phyloP scores from a whole-genome alignment of 2,797 vertebrate species.

The Phaenicophaeus curvirostris region DNA sequence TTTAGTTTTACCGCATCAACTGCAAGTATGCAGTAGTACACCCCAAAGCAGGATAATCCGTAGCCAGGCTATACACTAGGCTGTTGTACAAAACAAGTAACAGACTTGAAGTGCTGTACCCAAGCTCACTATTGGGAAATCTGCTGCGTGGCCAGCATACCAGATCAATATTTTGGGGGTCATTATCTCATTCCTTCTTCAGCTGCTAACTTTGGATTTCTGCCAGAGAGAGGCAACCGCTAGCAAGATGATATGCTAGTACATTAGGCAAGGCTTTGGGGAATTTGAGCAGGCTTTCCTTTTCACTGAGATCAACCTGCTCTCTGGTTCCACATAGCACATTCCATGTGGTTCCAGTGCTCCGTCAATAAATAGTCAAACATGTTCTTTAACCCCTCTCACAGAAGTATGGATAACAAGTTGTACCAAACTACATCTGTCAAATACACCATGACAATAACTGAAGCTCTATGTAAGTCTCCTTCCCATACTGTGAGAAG shows the following conservation, averaged over 20 bases:
- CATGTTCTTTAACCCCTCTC: not conserved
- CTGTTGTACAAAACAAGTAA: not conserved
- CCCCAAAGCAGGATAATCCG: not conserved
- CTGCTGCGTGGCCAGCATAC: slow-evolving; percentile 52
- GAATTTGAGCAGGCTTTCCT: slow-evolving; percentile 54
- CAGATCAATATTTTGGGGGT: slow-evolving; percentile 71
- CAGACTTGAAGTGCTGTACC: not conserved
- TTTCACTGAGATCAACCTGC: slow-evolving; percentile 7
- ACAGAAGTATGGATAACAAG: not conserved
- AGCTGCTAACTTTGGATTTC: slow-evolving; percentile 63
- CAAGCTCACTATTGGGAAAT: slow-evolving; percentile 40
- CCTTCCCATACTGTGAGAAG: not conserved
- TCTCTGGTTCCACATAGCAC: not conserved
- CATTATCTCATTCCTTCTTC: slow-evolving; percentile 73
- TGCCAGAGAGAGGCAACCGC: slow-evolving; percentile 55
- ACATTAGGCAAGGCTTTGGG: slow-evolving; percentile 19
- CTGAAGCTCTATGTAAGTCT: not conserved
- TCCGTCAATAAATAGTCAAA: not conserved
- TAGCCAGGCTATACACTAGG: not conserved
- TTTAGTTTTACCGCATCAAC: not conserved
- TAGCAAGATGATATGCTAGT: slow-evolving; percentile 40
- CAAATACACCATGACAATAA: not conserved
- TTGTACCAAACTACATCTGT: not conserved
- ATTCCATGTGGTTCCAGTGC: not conserved
- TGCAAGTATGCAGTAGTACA: not conserved